Conservation (phyloP, 2,888 invertebrate genomes). For the Eupithecia dodoneata region DNA sequence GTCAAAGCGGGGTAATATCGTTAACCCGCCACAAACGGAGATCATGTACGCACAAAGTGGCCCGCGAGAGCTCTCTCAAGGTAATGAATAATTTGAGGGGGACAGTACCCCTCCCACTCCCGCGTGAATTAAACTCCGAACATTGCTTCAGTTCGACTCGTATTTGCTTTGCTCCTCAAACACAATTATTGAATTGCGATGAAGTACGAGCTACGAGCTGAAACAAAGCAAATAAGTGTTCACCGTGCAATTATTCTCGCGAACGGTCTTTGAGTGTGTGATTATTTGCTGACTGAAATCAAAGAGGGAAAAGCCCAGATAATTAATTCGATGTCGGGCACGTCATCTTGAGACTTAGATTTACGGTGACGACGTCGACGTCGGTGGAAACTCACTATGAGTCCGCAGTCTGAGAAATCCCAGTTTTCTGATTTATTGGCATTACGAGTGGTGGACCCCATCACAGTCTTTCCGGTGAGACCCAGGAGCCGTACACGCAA, state of each 20-base stretch:
- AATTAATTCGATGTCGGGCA: neutral
- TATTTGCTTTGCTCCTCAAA: constrained; percentile 44
- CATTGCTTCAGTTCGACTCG: constrained; percentile 38
- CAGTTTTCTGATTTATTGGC: constrained; percentile 27
- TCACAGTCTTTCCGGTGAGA: constrained; percentile 46
- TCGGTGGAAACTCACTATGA: neutral
- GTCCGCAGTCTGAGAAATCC: neutral
- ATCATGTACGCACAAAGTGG: constrained; percentile 51
- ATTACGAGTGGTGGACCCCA: constrained; percentile 33
- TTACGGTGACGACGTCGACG: neutral
- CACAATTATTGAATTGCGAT: constrained; percentile 42
- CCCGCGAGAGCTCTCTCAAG: constrained; percentile 48
- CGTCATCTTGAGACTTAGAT: neutral
- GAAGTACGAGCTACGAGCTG: constrained; percentile 27
- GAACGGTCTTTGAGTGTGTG: constrained; percentile 10
- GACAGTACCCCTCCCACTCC: constrained; percentile 39
- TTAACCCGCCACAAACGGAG: constrained; percentile 51
- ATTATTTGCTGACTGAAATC: constrained; percentile 12
- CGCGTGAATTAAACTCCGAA: constrained; percentile 46
- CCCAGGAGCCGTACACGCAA: constrained; percentile 48
- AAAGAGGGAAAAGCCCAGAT: constrained; percentile 1
- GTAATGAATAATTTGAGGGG: constrained; percentile 58
- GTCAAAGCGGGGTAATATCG: constrained; percentile 46
- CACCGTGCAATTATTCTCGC: constrained; percentile 21
- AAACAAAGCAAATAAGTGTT: constrained; percentile 31